Conservation (phyloP, 2,113 vertebrate genomes). For the Tupaia tana region DNA sequence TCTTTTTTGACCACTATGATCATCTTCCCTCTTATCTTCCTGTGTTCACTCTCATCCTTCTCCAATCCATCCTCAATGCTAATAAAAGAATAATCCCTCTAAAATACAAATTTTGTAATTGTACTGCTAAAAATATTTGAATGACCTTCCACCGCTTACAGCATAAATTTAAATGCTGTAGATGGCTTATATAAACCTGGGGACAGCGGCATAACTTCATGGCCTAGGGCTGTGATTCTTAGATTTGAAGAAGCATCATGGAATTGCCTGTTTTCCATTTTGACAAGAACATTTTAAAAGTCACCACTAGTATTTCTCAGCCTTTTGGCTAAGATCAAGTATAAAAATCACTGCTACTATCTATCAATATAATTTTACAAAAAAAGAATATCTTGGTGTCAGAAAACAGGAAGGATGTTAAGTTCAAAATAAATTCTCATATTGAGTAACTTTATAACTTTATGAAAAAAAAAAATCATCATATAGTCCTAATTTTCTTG, state of each 20-base stretch:
- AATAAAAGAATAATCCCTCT: background rate
- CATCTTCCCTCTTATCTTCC: background rate
- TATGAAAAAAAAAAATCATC: background rate
- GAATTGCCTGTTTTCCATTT: background rate
- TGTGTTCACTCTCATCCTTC: background rate
- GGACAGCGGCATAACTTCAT: background rate
- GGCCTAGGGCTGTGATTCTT: background rate
- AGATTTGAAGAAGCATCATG: background rate
- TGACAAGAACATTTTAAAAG: background rate
- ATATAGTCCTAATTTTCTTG: background rate
- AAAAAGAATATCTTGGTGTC: background rate
- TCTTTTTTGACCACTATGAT: background rate
- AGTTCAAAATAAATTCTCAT: constrained; percentile 29
- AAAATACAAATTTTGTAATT: background rate
- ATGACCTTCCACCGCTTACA: background rate
- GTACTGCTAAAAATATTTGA: background rate
- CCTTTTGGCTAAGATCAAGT: too few relatives aligned
- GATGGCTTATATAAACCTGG: background rate
- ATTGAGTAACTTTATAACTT: background rate
- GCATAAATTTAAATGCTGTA: background rate
- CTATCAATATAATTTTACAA: constrained; percentile 2
- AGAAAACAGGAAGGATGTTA: constrained; percentile 13
- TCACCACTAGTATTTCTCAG: background rate
- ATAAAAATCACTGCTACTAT: background rate
- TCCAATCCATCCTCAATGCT: background rate